Base-by-base conservation (phyloP, 1,140 invertebrate genomes). In the Drosophila oshimai region DNA sequence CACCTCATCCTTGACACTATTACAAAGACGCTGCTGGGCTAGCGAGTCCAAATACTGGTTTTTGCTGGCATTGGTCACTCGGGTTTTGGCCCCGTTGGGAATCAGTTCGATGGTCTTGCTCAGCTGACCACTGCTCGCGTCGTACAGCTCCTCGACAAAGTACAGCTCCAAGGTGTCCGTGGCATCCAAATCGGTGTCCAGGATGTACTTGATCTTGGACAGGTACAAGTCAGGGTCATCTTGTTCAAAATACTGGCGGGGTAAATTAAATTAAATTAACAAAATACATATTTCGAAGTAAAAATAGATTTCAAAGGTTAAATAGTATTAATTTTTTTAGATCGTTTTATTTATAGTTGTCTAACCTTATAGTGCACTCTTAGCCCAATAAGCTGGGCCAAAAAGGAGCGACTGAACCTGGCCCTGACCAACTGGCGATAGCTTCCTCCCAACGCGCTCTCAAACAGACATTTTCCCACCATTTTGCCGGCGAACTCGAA, bases 401-500 rank as follows among this genome's bases (percentile, higher is more conserved):
- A 92, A 92, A 98, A 99, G n/a, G 97, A 98, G 50, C 97, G 93
- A 15, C 97, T 96, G 86, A 98, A 98, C 67, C 96, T 93, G 0
- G 97, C 97, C 55, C 97, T 94, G 10, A 99, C 97, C 53, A 98
- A 92, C 91, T 98, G 97, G 2, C 97, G 92, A 92, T 98, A 98
- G 7, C 95, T 94, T 18, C 96, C 95, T 4, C 97, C 97, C 10
- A 98, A 92, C 7, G 97, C 95, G 39, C 96, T 97, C 91, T 99
- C 97, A 89, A 97, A 98, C 7, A 91, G 72, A 44, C 90, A 91
- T 53, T 91, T 91, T 39, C 97, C 98, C n/a, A 98, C 96, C 69
- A 99, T 94, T 91, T 96, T 96, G 22, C 98, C 98, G 28, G 97
- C 97, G 91, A 98, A 97, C 92, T 98, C 97, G 91, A 96, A 98